These are phyloP conservation scores for Liasis olivaceus DNA, from an alignment of 2,797 vertebrate genomes.

Conservation along the genomic window DNA sequence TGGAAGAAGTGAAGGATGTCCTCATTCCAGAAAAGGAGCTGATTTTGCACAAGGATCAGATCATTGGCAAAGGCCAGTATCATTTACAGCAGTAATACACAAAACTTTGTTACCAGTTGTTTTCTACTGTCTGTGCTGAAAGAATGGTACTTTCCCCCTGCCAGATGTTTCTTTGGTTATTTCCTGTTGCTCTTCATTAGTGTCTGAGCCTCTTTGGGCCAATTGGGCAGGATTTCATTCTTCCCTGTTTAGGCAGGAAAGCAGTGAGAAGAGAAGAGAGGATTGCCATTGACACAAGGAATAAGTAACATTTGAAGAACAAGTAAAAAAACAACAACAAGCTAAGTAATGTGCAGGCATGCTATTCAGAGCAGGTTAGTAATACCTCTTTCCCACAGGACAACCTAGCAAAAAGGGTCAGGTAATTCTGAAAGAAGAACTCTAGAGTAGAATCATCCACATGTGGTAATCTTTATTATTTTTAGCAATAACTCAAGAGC, in stretches of 20 bases:
- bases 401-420: background rate
- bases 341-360: background rate
- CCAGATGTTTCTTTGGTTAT: background rate
- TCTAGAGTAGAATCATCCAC: background rate
- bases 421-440: background rate
- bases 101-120: background rate
- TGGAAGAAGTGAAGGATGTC: constrained; percentile 95
- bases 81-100: background rate
- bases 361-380: background rate
- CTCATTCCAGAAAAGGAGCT: constrained; percentile 89
- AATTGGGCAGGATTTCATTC: too few relatives aligned
- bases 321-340: background rate
- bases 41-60: constrained; percentile 82
- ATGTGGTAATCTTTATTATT: too few relatives aligned
- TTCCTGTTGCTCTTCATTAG: background rate
- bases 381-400: background rate
- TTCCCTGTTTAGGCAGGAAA: background rate
- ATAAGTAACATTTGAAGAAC: background rate
- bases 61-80: constrained; percentile 91
- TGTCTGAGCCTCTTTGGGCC: background rate
- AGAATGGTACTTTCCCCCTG: background rate
- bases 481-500: too few relatives aligned
- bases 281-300: background rate
- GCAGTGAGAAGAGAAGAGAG: background rate
- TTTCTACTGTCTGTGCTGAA: background rate